These are phyloP conservation scores for Antechinus flavipes DNA, from an alignment of 2,113 vertebrate genomes.

Conservation along the genomic window DNA sequence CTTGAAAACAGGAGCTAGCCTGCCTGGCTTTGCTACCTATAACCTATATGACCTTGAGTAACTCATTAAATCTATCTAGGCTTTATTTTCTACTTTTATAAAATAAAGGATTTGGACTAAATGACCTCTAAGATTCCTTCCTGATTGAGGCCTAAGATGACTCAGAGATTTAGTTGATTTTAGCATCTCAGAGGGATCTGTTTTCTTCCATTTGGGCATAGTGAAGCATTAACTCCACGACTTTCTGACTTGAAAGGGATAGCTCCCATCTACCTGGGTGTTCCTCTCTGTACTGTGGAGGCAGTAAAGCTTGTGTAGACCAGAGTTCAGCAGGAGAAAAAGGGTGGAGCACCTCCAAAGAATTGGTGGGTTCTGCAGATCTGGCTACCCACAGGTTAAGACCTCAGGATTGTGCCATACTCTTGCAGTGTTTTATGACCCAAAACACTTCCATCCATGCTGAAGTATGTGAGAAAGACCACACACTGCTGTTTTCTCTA, in stretches of 20 bases:
- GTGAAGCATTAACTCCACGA: constrained; percentile 43
- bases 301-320: neutral
- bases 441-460: constrained; percentile 1
- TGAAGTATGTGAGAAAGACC: constrained; percentile 32
- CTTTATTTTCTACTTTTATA: neutral
- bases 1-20: neutral
- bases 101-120: neutral
- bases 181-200: constrained; percentile 44
- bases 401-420: neutral
- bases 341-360: neutral
- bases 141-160: neutral
- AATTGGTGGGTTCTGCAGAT: neutral
- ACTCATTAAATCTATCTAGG: neutral
- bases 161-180: constrained; percentile 28
- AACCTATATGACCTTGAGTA: neutral
- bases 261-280: neutral
- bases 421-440: neutral
- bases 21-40: neutral
- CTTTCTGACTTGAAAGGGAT: constrained; percentile 3
- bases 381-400: neutral
- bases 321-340: neutral
- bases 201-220: neutral
- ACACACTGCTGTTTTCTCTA: constrained; percentile 65
- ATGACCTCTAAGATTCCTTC: neutral
- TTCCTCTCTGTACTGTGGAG: neutral